Conservation (phyloP, 2,888 invertebrate species). For the Caenorhabditis parvicauda region DNA sequence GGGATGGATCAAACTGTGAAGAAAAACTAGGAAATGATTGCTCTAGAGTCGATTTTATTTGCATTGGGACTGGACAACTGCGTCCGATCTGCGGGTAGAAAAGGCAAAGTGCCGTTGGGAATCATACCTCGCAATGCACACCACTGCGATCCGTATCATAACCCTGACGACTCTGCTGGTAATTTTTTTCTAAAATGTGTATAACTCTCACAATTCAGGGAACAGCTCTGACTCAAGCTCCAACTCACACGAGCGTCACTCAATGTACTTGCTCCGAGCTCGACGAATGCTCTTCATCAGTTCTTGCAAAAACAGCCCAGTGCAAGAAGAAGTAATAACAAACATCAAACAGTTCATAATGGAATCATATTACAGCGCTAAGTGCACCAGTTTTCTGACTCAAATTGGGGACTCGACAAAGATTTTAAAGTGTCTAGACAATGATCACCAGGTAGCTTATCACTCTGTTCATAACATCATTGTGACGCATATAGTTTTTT, state of each 20-base stretch:
- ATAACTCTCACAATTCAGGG: too few species aligned
- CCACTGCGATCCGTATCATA: too few species aligned
- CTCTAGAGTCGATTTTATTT: conserved; percentile 12
- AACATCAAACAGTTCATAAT: neutral
- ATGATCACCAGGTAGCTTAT: conserved; percentile 35
- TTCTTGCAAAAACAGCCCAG: conserved; percentile 38
- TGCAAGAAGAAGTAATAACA: conserved; percentile 45
- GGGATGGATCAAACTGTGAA: too few species aligned
- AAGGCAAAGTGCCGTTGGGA: conserved; percentile 1
- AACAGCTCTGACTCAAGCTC: too few species aligned
- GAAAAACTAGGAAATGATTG: neutral
- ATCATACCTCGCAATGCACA: too few species aligned
- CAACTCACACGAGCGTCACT: conserved; percentile 41
- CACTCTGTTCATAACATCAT: neutral
- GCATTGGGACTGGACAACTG: conserved; percentile 32
- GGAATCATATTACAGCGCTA: conserved; percentile 26
- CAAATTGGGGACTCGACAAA: conserved; percentile 54
- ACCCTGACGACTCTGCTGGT: too few species aligned
- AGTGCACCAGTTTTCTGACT: conserved; percentile 47
- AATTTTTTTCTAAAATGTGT: too few species aligned
- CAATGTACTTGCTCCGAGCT: conserved; percentile 54
- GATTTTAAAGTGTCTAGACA: conserved; percentile 52
- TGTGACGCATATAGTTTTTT: neutral
- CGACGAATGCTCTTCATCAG: conserved; percentile 42
- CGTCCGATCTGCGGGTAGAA: conserved; percentile 18